Percentiles rank a stretch among this genome's conserved stretches.
Evolutionary conservation across 37 sponge, comb jelly and placozoan genomes (phyloP).

Genomic region (Cliona cf. orientalis): DNA sequence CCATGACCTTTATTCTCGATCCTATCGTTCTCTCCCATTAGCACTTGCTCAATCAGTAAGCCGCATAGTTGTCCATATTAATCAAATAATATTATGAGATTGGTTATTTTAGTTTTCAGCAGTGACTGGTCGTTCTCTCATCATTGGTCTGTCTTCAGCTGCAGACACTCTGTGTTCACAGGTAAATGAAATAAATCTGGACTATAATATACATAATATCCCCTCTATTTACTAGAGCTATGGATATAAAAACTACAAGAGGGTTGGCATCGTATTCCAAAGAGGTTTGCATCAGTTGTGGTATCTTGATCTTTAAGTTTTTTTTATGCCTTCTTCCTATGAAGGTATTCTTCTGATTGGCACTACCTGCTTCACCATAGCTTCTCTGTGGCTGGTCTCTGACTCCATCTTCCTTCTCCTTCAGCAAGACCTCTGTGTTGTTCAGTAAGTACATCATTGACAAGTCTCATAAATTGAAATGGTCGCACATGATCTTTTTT

Average conservation of each 20-base stretch:
- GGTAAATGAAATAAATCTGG: too few relatives aligned
- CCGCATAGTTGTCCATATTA: too few relatives aligned
- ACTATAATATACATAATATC: not conserved
- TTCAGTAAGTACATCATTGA: conserved; percentile 2
- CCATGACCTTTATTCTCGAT: not conserved
- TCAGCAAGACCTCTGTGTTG: conserved; percentile 62
- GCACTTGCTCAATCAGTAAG: conserved; percentile 12
- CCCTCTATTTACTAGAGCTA: conserved; percentile 34
- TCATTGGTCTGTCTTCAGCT: conserved; percentile 50
- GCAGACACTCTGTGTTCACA: conserved; percentile 78
- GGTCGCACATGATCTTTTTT: too few relatives aligned
- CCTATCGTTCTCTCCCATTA: not conserved
- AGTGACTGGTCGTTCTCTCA: conserved; percentile 52
- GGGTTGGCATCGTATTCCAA: conserved; percentile 67
- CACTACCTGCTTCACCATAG: conserved; percentile 27
- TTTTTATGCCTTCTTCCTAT: not conserved
- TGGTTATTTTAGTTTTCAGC: conserved; percentile 1
- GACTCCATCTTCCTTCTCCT: conserved; percentile 64
- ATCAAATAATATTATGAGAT: not conserved
- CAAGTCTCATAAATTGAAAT: too few relatives aligned
- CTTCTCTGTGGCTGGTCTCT: conserved; percentile 55
- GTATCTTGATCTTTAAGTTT: too few relatives aligned
- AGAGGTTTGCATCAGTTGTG: conserved; percentile 32
- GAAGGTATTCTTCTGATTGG: conserved; percentile 43
- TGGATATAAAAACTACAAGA: conserved; percentile 70